phyloP scores from a whole-genome alignment of 2,113 vertebrate genomes.

The Micronycteris hirsuta region DNA sequence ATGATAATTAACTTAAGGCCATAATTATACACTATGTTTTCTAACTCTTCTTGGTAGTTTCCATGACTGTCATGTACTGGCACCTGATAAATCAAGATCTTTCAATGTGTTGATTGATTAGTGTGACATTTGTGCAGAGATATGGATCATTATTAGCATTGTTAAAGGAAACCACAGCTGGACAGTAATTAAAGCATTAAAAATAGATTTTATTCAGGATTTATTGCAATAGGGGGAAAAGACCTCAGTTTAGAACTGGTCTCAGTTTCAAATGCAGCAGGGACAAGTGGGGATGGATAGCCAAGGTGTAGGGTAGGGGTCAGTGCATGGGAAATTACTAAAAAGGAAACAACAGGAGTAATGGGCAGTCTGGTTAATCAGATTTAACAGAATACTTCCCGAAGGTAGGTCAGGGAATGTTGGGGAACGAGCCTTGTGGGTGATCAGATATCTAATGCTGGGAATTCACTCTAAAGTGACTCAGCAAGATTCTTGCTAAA shows the following conservation, averaged over 20 bases:
- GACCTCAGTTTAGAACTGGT: not conserved
- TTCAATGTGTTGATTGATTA: not conserved
- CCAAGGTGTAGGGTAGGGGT: not conserved
- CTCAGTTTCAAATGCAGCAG: not conserved
- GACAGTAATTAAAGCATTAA: not conserved
- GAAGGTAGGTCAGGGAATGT: not conserved
- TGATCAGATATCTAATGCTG: not conserved
- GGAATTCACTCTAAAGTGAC: not conserved
- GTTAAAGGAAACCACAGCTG: not conserved
- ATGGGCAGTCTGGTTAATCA: not conserved
- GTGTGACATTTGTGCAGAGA: not conserved
- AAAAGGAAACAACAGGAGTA: not conserved
- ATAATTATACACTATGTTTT: not conserved
- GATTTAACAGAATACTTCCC: not conserved
- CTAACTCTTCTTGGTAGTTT: not conserved
- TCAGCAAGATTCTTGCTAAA: not conserved
- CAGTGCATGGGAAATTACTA: not conserved
- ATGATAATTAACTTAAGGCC: not conserved
- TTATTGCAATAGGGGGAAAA: not conserved
- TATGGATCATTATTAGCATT: not conserved
- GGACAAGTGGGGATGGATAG: not conserved
- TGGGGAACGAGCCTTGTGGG: not conserved
- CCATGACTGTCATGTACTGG: not conserved
- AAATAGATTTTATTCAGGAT: not conserved
- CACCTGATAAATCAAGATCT: not conserved